These are phyloP conservation scores for Cynocephalus volans DNA, from an alignment of 2,113 vertebrate species.

Conservation along the genomic window DNA sequence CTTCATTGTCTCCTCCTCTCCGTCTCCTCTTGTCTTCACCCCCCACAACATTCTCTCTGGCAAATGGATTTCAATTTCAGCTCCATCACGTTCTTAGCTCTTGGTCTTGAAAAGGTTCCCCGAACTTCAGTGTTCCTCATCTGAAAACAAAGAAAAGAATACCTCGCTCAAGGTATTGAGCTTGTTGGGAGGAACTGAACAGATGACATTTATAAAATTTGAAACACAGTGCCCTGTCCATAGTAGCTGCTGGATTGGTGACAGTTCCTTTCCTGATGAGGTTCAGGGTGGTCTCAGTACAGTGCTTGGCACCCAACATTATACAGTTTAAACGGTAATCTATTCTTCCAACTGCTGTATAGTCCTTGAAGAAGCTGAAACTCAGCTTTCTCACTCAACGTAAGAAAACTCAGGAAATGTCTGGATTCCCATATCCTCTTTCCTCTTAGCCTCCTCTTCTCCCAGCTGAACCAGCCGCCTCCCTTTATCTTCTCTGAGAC, in stretches of 20 bases:
- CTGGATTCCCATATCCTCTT: neutral
- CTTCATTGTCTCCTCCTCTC: neutral
- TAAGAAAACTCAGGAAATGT: neutral
- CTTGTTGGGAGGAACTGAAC: neutral
- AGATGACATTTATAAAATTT: neutral
- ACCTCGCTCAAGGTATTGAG: neutral
- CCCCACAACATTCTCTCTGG: neutral
- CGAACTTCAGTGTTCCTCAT: neutral
- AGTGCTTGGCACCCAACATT: too few relatives aligned
- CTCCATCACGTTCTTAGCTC: neutral
- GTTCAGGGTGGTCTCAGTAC: neutral
- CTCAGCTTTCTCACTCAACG: neutral
- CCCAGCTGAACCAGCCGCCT: neutral
- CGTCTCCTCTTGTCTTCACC: neutral
- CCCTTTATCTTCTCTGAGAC: neutral
- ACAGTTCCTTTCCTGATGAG: neutral
- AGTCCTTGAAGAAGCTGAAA: slow-evolving; percentile 12
- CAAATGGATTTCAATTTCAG: neutral
- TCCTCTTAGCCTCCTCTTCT: neutral
- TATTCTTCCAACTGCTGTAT: neutral
- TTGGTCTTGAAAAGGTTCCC: neutral
- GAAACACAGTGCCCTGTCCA: neutral
- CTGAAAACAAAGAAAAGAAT: neutral
- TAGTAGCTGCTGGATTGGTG: neutral
- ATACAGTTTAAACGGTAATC: neutral